Evolutionary conservation across 2,797 vertebrate species (phyloP), one percentile per base, ranked within the genome.

Genomic region (Phrynocephalus vlangalii): DNA sequence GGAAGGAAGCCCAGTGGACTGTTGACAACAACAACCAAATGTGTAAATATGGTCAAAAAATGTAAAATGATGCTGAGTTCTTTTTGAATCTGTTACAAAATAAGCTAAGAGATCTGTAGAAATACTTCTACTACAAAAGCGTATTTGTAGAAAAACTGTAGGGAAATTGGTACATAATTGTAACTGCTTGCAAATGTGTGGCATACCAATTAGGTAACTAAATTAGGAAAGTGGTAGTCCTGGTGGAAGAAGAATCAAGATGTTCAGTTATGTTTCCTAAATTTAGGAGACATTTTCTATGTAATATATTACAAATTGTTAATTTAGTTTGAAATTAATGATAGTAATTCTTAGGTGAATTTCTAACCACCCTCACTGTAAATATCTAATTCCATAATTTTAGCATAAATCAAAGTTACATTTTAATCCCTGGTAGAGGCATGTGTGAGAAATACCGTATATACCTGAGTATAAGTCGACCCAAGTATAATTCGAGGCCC

Each of bases 211-310:
- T 73, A 89, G 89, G 80, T 85, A 82, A 91, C 24, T 87, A 44
- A 91, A 92, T 87, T 50, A 79, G 7, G 86, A 22, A 83, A 11
- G 76, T n/a, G 22, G 22, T 3, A 13, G 50, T 77, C 50, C 63
- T 56, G 63, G 38, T n/a, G 26, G 44, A 50, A 38, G 33, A 79
- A 70, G 78, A 33, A 50, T 18, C 87, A 56, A 87, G 79, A 91
- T 92, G 8, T 28, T n/a, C n/a, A 50, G n/a, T 44, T n/a, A 67
- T 50, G 4, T 6, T 85, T 85, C 20, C 20, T 85, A 90, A 24
- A 89, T 88, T 66, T 79, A 67, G 6, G 83, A 92, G 22, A 92
- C 33, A 88, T 67, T 86, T 88, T 72, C 18, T 86, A 89, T 94
- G 92, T 91, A 24, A 90, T 90, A 28, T 84, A 86, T 92, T 83